phyloP scores from a whole-genome alignment of 2,113 vertebrate species.

The Ceratotherium simum region DNA sequence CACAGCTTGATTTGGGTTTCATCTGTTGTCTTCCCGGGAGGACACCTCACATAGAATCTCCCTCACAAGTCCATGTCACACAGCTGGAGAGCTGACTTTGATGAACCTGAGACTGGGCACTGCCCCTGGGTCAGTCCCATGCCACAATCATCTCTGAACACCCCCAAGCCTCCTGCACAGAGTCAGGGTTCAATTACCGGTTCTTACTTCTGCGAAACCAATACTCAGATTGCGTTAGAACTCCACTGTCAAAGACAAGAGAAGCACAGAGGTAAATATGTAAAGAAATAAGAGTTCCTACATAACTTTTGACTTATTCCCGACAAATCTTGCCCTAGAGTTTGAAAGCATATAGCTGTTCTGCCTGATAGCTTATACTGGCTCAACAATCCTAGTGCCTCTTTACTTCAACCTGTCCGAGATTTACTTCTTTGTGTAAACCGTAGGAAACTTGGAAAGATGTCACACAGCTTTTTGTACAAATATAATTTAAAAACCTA shows the following conservation, averaged over 20 bases:
- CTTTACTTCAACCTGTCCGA: background rate
- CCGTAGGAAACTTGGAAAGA: background rate
- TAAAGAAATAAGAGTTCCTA: background rate
- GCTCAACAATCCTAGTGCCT: too few relatives aligned
- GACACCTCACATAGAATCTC: background rate
- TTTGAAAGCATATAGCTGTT: background rate
- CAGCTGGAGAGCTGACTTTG: too few relatives aligned
- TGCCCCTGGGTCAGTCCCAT: accelerated
- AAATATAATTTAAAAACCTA: background rate
- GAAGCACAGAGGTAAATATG: background rate
- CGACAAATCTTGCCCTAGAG: background rate
- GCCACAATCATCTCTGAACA: background rate
- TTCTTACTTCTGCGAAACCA: background rate
- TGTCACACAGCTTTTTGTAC: background rate
- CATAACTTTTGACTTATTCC: background rate
- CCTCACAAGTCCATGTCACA: background rate
- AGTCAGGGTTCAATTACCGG: too few relatives aligned
- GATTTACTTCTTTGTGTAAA: background rate
- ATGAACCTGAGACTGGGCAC: background rate
- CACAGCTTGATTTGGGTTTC: background rate
- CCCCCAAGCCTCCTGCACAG: background rate
- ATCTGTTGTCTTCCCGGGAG: background rate
- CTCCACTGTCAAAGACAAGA: background rate
- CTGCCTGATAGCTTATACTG: background rate
- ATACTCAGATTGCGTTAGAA: background rate